Evolutionary conservation across 1,140 invertebrate species (phyloP), one percentile per base, ranked within the genome.

Genomic region (Sarcophaga bullata): DNA sequence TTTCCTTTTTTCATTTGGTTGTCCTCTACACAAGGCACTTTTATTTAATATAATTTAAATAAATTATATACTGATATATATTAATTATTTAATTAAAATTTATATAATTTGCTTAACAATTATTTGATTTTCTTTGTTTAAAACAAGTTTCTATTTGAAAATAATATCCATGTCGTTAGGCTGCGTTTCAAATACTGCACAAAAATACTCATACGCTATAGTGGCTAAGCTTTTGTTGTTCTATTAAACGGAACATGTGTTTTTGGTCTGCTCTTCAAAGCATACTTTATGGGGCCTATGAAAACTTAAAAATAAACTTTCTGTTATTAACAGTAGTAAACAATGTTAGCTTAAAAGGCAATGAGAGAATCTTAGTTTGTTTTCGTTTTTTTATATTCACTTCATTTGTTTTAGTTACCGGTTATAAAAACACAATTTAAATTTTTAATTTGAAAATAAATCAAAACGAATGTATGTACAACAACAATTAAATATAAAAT

Each of bases 1-100:
- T 73, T 73, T 47, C 37, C 47, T 49, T 11, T 7, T 48, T 17
- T 6, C 73, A 46, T 73, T 78, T 15, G 6, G 50, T 78, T 48
- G 37, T 76, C 50, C n/a, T 13, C 48, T 50, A 78, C 46, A 48
- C 48, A 78, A 78, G 75, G 75, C 75, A 78, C 75, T 78, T 78
- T 78, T 25, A 19, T 78, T 75, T n/a, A 52, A 52, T 19, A 9
- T 49, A 5, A 50, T 8, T 52, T 19, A 17, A 9, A 17, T 25
- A 25, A 7, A 25, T 72, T 72, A 8, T 25, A 25, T 25, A 72
- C 62, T 19, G 8, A 25, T 25, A 17, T 72, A 25, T 10, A 8
- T 19, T 68, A 52, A 52, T 68, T 25, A 25, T n/a, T 7, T 68
- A 19, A 68, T 68, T 68, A 68, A 68, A 3, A 8, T 17, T 68